Evolutionary conservation across 2,797 vertebrate genomes (phyloP), one percentile per base, ranked within the genome.

Genomic region (Oophaga sylvatica): DNA sequence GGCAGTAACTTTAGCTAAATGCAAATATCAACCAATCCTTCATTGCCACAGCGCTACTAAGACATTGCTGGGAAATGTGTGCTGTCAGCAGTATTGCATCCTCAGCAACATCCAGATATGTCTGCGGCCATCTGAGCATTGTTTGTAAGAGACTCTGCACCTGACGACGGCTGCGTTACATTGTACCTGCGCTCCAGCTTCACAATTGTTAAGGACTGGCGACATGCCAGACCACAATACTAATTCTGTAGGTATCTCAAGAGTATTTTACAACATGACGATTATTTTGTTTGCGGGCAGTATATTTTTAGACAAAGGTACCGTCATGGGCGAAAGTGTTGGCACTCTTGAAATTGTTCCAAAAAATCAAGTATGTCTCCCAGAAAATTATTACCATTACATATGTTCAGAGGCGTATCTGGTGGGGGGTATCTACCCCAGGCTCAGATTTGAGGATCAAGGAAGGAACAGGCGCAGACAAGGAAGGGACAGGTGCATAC

Each of bases 31-130:
- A 84, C 17, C 35, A 62, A 65, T 77, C 60, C 63, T 77, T 77
- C 60, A 84, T 77, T 63, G 62, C 48, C 83, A 77, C 83, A 62
- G 59, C 45, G 41, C 60, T 77, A 78, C 31, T 84, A 60, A 76
- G 41, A 78, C 73, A 85, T 78, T 65, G 22, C 60, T 77, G 41
- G 73, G 83, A 35, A 85, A 48, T 84, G 71, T 63, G 31, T 76
- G 13, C 11, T 77, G 57, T 84, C 29, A 29, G 59, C 59, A 63
- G 62, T 77, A 22, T 65, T 7, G 56, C 48, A n/a, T 48, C 22
- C 60, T 85, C 73, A 85, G 60, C 59, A 67, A 78, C 22, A 77
- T 31, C 65, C 12, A 20, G 48, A 48, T 48, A 45, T 41, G 26
- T 13, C 70, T 35, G 60, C 41, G 26, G 45, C 80, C 22, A 48